Conservation (phyloP, 2,888 invertebrate genomes). For the Torymus auratus region DNA sequence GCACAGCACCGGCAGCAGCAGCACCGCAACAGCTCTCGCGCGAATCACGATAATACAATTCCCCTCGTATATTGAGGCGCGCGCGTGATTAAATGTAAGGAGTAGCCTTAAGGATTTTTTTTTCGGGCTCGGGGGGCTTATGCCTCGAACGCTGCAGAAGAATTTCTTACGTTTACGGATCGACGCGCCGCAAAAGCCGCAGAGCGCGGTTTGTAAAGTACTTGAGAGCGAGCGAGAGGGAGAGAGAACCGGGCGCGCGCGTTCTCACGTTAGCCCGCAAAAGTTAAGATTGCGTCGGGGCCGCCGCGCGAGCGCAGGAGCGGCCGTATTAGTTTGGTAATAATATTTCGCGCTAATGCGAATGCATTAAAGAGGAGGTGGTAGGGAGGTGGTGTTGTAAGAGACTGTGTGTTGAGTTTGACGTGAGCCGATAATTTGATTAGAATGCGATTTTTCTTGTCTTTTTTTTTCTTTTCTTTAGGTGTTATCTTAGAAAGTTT, state of each 20-base stretch:
- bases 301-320: too few species aligned
- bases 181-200: constrained; percentile 61
- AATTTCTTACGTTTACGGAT: constrained; percentile 60
- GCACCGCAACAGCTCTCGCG: constrained; percentile 11
- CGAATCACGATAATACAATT: constrained; percentile 32
- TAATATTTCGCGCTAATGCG: constrained; percentile 14
- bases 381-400: too few species aligned
- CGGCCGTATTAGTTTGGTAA: constrained; percentile 28
- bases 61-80: constrained; percentile 27
- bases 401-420: too few species aligned
- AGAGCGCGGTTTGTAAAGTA: constrained; percentile 40
- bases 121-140: background rate
- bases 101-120: constrained; percentile 43
- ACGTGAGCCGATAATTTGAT: too few species aligned
- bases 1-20: background rate
- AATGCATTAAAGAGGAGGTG: background rate
- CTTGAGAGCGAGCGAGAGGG: constrained; percentile 11
- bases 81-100: constrained; percentile 56
- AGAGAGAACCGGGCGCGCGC: constrained; percentile 14
- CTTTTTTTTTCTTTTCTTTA: too few species aligned
- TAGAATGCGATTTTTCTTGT: too few species aligned
- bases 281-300: constrained; percentile 14
- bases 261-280: constrained; percentile 63
- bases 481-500: too few species aligned
- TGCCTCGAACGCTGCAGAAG: constrained; percentile 6